Base-by-base conservation (phyloP, 2,888 invertebrate genomes). In the Macrosiphum euphorbiae region DNA sequence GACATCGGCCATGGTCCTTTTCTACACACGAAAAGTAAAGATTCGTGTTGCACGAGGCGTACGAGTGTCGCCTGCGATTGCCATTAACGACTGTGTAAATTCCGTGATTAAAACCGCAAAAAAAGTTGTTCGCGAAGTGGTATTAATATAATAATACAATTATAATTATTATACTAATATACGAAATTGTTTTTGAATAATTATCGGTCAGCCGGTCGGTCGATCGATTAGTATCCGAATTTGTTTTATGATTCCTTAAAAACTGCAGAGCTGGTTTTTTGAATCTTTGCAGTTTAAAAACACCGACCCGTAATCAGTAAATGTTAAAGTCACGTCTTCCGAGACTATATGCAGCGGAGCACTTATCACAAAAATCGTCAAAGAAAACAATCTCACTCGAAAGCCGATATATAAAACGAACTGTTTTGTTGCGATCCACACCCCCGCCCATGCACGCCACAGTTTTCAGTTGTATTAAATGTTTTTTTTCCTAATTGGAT, bases 401-500 rank as follows among this genome's bases (percentile, higher is more conserved):
- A 67, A 90, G 52, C 55, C 0, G 47, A 47, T 16, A 16, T 16
- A 28, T 67, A 47, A 67, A 67, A 90, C 90, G n/a, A 50, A n/a
- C 47, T 35, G 67, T 90, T 90, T 78, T 35, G 78, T 35, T 35
- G 50, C 26, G 41, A 52, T 16, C 35, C 41, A 84, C 35, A 24
- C 78, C 28, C 78, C 52, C 35, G 0, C 47, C 41, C 44, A 8
- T 41, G 90, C 16, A 61, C 26, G 35, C 41, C 50, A 50, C 47
- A 50, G 35, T 61, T 61, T 92, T 87, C 85, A 50, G 50, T 10
- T 47, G 47, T 87, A 87, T 92, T 87, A 61, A 61, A 87, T 61
- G 78, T 50, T 35, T 86, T 58, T 58, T 24, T 26, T n/a, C 4
- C 85, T 58, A 44, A 91, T 85, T 85, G 91, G 44, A 91, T 55